Evolutionary conservation across 1,140 invertebrate genomes (phyloP), one percentile per base, ranked within the genome.

Genomic region (Charaxes varanes): DNA sequence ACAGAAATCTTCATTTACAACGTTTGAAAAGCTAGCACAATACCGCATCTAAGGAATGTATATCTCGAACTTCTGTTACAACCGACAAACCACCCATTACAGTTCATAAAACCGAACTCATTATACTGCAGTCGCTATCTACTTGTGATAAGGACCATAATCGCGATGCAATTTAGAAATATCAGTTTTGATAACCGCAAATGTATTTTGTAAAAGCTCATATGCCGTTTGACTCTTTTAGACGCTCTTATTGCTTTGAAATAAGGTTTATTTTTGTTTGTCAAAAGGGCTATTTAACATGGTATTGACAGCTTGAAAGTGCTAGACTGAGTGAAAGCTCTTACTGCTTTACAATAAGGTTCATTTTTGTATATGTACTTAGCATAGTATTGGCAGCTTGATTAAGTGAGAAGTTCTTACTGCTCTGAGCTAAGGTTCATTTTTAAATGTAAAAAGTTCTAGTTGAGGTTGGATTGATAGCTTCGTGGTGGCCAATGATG

Each of bases 401-500:
- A 51, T 7, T 19, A 35, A 15, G 43, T 15, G 17, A n/a, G n/a
- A n/a, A 34, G 21, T 43, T 22, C 31, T 57, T 64, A 45, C 41
- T 4, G 0, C 4, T 4, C 28, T 3, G 45, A 7, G 23, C 38
- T 58, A 74, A 46, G 28, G 30, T 11, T 27, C 15, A 30, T 18
- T 58, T 56, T 61, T 12, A 41, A 2, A 40, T 53, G 24, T 43
- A 10, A 7, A 14, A 2, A 30, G 50, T 3, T 53, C 33, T 16
- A 14, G 8, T 21, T 46, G 48, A 13, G 16, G 2, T 63, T 58
- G 62, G 40, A 35, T 35, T 48, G 47, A 44, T 37, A 33, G 22
- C 70, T 68, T 62, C 62, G 65, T 53, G 70, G 70, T 74, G 72
- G 72, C 59, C 69, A 70, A 48, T 72, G 70, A 66, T 64, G 68